Evolutionary conservation across 2,797 vertebrate species (phyloP).

Genomic region (Meriones psammophilus): DNA sequence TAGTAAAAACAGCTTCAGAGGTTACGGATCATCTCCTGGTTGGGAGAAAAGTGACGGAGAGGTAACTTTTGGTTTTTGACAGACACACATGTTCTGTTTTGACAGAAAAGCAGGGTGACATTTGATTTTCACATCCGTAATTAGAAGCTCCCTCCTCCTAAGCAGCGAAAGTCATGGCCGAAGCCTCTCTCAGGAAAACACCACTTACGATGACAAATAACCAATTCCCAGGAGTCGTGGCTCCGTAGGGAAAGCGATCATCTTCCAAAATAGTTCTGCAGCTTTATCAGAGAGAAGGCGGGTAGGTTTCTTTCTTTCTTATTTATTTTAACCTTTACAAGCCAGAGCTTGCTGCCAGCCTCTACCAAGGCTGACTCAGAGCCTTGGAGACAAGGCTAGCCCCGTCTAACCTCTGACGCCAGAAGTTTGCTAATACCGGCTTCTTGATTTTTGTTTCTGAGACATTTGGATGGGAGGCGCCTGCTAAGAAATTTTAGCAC

Average conservation of each 20-base stretch:
- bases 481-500: constrained; percentile 44
- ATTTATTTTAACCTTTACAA: constrained; percentile 6
- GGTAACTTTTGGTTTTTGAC: constrained; percentile 29
- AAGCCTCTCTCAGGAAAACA: constrained; percentile 66
- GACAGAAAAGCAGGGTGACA: neutral
- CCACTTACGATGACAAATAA: constrained; percentile 64
- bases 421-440: neutral
- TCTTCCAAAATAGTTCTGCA: constrained; percentile 63
- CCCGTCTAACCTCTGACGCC: neutral
- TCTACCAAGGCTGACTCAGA: constrained; percentile 20
- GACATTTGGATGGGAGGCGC: neutral
- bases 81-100: constrained; percentile 5
- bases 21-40: neutral
- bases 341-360: neutral
- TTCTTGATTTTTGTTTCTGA: constrained; percentile 14
- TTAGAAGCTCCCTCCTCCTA: constrained; percentile 30
- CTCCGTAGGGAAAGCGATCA: constrained; percentile 65
- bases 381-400: constrained; percentile 14
- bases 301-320: neutral
- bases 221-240: constrained; percentile 58
- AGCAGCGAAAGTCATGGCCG: constrained; percentile 39
- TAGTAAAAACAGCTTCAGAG: neutral
- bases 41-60: neutral
- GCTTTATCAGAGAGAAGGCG: constrained; percentile 38
- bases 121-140: constrained; percentile 52